Evolutionary conservation across 1,140 invertebrate species (phyloP).

Genomic region (Hetaerina americana): DNA sequence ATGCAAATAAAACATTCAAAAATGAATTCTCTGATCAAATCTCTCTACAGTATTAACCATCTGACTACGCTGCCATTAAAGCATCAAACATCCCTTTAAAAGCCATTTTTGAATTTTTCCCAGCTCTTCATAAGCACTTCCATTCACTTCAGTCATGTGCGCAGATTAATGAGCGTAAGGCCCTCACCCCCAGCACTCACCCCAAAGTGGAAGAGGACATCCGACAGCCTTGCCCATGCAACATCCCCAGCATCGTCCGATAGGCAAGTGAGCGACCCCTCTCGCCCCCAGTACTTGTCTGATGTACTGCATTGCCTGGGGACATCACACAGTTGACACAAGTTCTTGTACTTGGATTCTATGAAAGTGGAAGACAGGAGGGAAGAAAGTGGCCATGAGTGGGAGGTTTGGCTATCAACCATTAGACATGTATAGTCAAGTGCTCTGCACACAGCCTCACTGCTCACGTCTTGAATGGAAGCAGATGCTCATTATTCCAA

Average conservation of each 20-base stretch:
- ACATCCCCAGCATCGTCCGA: conserved; percentile 61
- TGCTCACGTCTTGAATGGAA: no score
- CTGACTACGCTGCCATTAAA: no score
- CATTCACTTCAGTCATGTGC: neutral
- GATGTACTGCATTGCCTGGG: conserved; percentile 41
- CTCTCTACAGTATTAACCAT: no score
- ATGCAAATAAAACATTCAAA: no score
- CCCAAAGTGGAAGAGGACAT: conserved; percentile 47
- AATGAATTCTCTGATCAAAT: no score
- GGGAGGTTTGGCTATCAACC: neutral
- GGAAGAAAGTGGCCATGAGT: neutral
- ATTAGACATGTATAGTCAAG: no score
- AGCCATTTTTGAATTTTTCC: neutral
- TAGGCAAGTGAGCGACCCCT: conserved; percentile 65
- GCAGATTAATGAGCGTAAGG: neutral
- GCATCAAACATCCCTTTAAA: no score
- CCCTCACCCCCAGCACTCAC: no score
- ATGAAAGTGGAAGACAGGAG: conserved; percentile 16
- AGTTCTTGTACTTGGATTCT: conserved; percentile 52
- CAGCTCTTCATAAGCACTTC: neutral
- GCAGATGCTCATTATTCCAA: no score
- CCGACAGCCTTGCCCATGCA: conserved; percentile 59
- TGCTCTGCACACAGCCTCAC: no score
- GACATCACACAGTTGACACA: conserved; percentile 54
- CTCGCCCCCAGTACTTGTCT: conserved; percentile 68